Base-by-base conservation (phyloP, 2,797 vertebrate species). In the Champsocephalus esox region DNA sequence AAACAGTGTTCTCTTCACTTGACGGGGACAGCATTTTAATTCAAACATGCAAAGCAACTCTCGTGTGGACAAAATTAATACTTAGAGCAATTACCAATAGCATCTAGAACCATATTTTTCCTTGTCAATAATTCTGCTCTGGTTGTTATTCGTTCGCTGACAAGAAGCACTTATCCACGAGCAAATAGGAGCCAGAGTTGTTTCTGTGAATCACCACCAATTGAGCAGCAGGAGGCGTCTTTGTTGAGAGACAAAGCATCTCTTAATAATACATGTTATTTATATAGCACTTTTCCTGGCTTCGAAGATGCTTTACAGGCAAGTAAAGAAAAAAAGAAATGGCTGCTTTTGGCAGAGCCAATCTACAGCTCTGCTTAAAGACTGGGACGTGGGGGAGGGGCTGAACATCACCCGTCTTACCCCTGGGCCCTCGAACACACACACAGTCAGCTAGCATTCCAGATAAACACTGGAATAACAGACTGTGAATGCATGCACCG, bases 1-100 rank as follows among this genome's bases (percentile, higher is more conserved):
- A 62, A 54, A 70, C 54, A 61, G 50, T 13, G 46, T 21, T 58
- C 56, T 43, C 59, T 54, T 38, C 28, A 9, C 21, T 24, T 43
- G 19, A 70, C 32, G 28, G 51, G 58, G 54, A 49, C 49, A 11
- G 70, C 55, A 66, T 77, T 62, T 74, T 50, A 68, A 67, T 83
- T 70, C 72, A 64, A 71, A 62, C 38, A 32, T 45, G 49, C 56
- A 59, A 54, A 32, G 49, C 34, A 24, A 59, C 41, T 12, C 24
- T 21, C 3, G 43, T 58, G 66, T 55, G 68, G 41, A 74, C 43
- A 59, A 73, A 16, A 64, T 65, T 51, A 81, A 70, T 75, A 66
- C 62, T 56, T 17, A 70, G 67, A 21, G 19, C 66, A 76, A 54
- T 70, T 79, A 63, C 51, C 52, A 44, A 45, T 59, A 60, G 34